Base-by-base conservation (phyloP, 2,888 invertebrate genomes). In the Diarsia dahlii region DNA sequence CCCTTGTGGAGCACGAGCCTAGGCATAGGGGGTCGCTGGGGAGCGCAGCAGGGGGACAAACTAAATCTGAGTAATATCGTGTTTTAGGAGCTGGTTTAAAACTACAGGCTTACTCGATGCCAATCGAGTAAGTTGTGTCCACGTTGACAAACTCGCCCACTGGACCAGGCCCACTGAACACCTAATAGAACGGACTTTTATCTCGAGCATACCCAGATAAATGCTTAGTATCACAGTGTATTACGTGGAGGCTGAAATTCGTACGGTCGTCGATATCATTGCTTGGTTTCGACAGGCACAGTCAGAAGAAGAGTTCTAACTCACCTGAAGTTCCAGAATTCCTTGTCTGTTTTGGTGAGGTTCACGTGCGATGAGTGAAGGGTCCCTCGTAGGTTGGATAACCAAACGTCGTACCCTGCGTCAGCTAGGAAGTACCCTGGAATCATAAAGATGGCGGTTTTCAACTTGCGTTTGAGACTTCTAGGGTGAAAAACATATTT, bases 321-420 rank as follows among this genome's bases (percentile, higher is more conserved):
- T 23, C 23, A 56, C 56, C 56, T 56, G 23, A 10, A 56, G 23
- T 56, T 13, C 56, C 56, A 56, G 23, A 23, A 56, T 56, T 56
- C 13, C 23, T 23, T 2, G 23, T 56, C 23, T 23, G 8, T 13
- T 23, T 1, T 56, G 56, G 56, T 56, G 23, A 56, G 56, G 56
- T 23, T 56, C 23, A 2, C 5, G 23, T 56, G 56, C 13, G 23
- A 0, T 23, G 56, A 20, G 12, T 12, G 0, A 56, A 5, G 5
- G 0, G 56, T 56, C 23, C 56, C 56, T 56, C 56, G 56, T 5
- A 23, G 2, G 13, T 56, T n/a, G 23, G 23, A 5, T 56, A 56
- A 23, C 56, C 56, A 56, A n/a, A 56, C 56, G 56, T 56, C 56
- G 23, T 56, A 56, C n/a, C 56, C 56, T 56, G 56, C 56, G 56